Conservation (phyloP, 2,888 invertebrate species). For the Lithophane ornitopus region DNA sequence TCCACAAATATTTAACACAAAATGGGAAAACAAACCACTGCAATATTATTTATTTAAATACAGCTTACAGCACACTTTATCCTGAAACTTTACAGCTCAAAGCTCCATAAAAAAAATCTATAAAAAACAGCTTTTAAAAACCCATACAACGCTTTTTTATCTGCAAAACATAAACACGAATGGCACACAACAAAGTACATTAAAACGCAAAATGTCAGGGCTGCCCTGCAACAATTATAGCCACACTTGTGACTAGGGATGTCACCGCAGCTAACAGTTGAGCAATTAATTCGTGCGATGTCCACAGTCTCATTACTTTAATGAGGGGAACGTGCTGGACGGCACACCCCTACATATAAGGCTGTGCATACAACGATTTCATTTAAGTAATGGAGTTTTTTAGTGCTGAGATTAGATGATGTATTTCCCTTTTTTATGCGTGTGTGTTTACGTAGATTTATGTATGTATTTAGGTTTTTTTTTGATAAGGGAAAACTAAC, state of each 20-base stretch:
- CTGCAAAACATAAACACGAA: slow-evolving; percentile 50
- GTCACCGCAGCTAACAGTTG: slow-evolving; percentile 64
- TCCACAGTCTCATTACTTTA: slow-evolving; percentile 82
- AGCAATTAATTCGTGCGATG: slow-evolving; percentile 82
- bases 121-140: slow-evolving; percentile 41
- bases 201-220: slow-evolving; percentile 60
- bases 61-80: slow-evolving; percentile 29
- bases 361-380: slow-evolving; percentile 52
- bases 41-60: slow-evolving; percentile 38
- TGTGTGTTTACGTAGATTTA: slow-evolving; percentile 2
- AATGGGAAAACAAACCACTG: slow-evolving; percentile 1
- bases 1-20: background rate
- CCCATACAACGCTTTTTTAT: slow-evolving; percentile 32
- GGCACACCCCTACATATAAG: slow-evolving; percentile 68
- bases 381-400: slow-evolving; percentile 54
- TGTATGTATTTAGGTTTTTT: slow-evolving; percentile 8
- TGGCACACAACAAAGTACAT: slow-evolving; percentile 54
- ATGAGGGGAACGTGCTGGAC: slow-evolving; percentile 79
- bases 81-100: slow-evolving; percentile 27
- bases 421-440: slow-evolving; percentile 25
- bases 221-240: slow-evolving; percentile 57
- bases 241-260: slow-evolving; percentile 63
- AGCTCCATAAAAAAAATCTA: slow-evolving; percentile 42
- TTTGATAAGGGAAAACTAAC: background rate
- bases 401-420: slow-evolving; percentile 42